These are phyloP conservation scores for Polydrusus tereticollis DNA, from an alignment of 2,888 invertebrate genomes.

Conservation along the genomic window DNA sequence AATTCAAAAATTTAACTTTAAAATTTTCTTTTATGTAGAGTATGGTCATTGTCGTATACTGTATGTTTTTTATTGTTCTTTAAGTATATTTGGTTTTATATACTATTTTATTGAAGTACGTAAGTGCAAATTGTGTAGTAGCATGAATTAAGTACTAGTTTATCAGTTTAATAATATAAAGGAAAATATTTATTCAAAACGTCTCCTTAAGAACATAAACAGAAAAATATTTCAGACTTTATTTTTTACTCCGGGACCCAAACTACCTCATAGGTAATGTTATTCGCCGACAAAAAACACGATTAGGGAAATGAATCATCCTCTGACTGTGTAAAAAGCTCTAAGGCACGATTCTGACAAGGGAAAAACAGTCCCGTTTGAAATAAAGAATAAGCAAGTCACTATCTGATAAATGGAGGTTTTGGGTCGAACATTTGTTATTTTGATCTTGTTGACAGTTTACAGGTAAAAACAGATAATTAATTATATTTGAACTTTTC, in stretches of 20 bases:
- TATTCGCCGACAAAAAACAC: constrained; percentile 33
- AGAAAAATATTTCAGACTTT: neutral
- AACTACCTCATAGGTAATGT: constrained; percentile 31
- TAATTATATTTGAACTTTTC: constrained; percentile 21
- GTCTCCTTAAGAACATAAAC: constrained; percentile 1
- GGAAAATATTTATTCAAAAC: constrained; percentile 15
- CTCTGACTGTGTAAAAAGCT: constrained; percentile 32
- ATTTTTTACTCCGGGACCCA: constrained; percentile 19
- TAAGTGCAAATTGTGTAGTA: too few species aligned
- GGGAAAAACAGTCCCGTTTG: constrained; percentile 37
- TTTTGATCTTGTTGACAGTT: constrained; percentile 44
- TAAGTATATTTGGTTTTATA: too few species aligned
- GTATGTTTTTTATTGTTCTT: too few species aligned
- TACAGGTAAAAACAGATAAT: constrained; percentile 40
- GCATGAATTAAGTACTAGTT: too few species aligned
- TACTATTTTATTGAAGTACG: too few species aligned
- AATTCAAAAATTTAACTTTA: too few species aligned
- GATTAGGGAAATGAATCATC: constrained; percentile 43
- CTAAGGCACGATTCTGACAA: constrained; percentile 13
- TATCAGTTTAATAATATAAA: too few species aligned
- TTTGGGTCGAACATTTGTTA: constrained; percentile 35
- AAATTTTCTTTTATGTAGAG: too few species aligned
- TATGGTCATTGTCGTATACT: too few species aligned
- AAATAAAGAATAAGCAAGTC: constrained; percentile 42
- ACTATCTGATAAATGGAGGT: constrained; percentile 41